Evolutionary conservation across 2,888 invertebrate species (phyloP).

Genomic region (Carabus problematicus): DNA sequence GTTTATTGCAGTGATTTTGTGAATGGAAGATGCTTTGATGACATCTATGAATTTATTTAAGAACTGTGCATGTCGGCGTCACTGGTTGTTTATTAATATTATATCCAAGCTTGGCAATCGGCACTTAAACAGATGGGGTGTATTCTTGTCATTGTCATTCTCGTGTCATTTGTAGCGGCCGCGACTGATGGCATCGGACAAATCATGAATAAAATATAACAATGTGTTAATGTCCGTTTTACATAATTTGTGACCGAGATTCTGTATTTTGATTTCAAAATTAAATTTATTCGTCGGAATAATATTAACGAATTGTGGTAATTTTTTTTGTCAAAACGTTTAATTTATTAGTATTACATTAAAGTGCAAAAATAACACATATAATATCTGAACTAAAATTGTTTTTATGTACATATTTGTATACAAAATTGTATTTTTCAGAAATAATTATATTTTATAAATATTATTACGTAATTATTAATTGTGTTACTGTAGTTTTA

Average conservation of each 20-base stretch:
- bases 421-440: no score
- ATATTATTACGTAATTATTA: no score
- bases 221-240: conserved; percentile 40
- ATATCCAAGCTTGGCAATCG: not conserved
- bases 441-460: no score
- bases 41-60: no score
- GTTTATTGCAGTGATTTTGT: no score
- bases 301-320: not conserved
- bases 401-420: not conserved
- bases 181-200: conserved; percentile 20
- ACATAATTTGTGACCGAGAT: conserved; percentile 37
- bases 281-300: conserved; percentile 26
- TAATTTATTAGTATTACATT: not conserved
- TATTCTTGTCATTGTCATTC: conserved; percentile 23
- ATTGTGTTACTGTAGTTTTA: no score
- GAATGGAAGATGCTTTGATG: no score
- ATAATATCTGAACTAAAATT: not conserved
- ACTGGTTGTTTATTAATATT: conserved; percentile 13
- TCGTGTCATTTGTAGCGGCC: conserved; percentile 28
- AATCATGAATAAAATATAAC: conserved; percentile 43
- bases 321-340: conserved; percentile 13
- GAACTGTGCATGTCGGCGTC: not conserved
- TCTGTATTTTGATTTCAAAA: conserved; percentile 30
- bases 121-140: not conserved
- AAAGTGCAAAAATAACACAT: not conserved